Evolutionary conservation across 30 jellyfish, hydroid and myxozoan genomes (phyloP).

Genomic region (Turritopsis rubra): DNA sequence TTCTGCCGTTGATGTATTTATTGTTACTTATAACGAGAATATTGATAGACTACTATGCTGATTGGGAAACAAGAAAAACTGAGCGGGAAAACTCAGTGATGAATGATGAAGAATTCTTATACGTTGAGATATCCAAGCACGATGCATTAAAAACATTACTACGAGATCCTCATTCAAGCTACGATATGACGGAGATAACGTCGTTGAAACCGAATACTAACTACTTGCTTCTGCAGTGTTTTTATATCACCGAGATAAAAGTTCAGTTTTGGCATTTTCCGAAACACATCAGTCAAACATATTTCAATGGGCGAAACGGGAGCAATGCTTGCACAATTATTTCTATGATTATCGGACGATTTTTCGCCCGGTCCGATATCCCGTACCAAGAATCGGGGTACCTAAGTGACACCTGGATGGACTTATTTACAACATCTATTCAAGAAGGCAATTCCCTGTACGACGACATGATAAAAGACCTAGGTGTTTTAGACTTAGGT

Average conservation of each 20-base stretch:
- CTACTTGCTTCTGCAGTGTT: constrained; percentile 47
- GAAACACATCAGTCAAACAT: constrained; percentile 75
- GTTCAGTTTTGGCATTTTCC: constrained; percentile 88
- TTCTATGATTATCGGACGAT: constrained; percentile 82
- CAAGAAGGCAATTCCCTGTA: constrained; percentile 83
- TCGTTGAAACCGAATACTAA: constrained; percentile 28
- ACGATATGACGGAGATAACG: constrained; percentile 17
- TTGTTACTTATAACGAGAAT: constrained; percentile 34
- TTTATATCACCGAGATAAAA: constrained; percentile 35
- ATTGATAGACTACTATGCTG: not conserved
- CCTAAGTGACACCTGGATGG: constrained; percentile 68
- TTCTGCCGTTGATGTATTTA: constrained; percentile 52
- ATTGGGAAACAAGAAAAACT: not conserved
- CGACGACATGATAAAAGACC: constrained; percentile 62
- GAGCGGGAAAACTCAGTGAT: not conserved
- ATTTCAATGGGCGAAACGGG: constrained; percentile 96
- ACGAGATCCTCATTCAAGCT: constrained; percentile 16
- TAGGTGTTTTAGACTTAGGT: constrained; percentile 89
- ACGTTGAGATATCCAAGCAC: constrained; percentile 30
- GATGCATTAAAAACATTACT: constrained; percentile 48
- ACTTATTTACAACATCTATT: constrained; percentile 58
- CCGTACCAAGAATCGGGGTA: constrained; percentile 58
- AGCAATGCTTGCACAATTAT: constrained; percentile 96
- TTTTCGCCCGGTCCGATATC: constrained; percentile 82
- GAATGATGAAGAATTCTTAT: constrained; percentile 32